Conservation (phyloP, 2,113 vertebrate genomes). For the Pavo muticus region DNA sequence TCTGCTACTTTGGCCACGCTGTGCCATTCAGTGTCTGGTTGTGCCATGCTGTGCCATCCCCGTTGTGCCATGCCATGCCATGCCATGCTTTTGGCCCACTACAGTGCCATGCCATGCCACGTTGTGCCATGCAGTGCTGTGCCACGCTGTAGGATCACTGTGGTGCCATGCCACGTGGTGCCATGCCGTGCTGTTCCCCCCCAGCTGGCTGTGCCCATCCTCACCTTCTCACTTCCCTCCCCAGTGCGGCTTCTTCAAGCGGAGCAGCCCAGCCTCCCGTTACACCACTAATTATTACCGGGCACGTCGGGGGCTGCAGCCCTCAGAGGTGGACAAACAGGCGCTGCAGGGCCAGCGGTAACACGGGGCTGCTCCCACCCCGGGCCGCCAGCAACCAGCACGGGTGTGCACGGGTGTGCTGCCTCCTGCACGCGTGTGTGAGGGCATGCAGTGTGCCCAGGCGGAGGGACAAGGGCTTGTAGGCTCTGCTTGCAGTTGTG, state of each 20-base stretch:
- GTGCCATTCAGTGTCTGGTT: too few species aligned
- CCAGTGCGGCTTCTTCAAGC: conserved; percentile 93
- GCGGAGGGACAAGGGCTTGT: not conserved
- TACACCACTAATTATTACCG: conserved; percentile 89
- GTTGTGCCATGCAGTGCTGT: not conserved
- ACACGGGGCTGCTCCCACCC: not conserved
- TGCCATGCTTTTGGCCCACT: not conserved
- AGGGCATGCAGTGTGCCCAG: not conserved
- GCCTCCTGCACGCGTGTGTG: not conserved
- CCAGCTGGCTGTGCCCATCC: not conserved
- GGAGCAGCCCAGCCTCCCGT: conserved; percentile 78
- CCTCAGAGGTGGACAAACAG: conserved; percentile 87
- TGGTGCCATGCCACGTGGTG: fast-evolving
- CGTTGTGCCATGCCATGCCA: fast-evolving
- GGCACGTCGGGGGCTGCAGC: conserved; percentile 88
- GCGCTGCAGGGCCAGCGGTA: conserved; percentile 73
- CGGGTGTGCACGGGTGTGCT: not conserved
- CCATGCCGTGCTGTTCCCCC: fast-evolving
- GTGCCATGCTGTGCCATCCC: not conserved
- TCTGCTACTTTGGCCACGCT: not conserved
- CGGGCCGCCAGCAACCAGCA: not conserved
- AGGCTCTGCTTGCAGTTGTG: not conserved
- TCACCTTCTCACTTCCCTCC: not conserved
- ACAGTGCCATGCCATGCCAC: not conserved
- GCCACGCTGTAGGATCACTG: not conserved